Evolutionary conservation across 1,140 invertebrate genomes (phyloP).

Genomic region (Tigriopus japonicus): DNA sequence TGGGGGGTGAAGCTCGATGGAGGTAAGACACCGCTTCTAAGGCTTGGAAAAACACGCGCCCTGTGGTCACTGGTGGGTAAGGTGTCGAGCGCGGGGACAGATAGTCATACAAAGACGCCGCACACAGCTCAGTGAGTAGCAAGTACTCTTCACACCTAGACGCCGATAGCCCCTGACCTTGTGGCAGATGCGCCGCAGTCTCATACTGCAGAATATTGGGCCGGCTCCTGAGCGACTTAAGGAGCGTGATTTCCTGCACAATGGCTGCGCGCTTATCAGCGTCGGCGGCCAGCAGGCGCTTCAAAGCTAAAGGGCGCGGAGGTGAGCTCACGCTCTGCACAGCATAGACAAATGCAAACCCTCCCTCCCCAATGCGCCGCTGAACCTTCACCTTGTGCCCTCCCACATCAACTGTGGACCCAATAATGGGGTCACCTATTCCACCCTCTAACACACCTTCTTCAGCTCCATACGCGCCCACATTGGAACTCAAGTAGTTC

Average conservation of each 20-base stretch:
- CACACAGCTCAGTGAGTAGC: conserved; percentile 34
- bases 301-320: conserved; percentile 9
- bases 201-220: conserved; percentile 34
- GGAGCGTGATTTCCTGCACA: conserved; percentile 31
- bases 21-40: conserved; percentile 76
- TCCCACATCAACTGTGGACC: not conserved
- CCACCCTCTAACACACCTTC: too few relatives aligned
- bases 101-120: conserved; percentile 48
- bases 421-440: not conserved
- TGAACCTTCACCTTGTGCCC: not conserved
- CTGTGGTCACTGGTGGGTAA: conserved; percentile 50
- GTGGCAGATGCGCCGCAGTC: conserved; percentile 24
- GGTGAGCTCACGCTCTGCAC: conserved; percentile 22
- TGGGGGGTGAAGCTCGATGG: conserved; percentile 47
- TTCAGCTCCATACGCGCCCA: too few relatives aligned
- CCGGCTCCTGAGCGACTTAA: conserved; percentile 35
- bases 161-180: conserved; percentile 27
- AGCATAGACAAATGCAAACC: conserved; percentile 16
- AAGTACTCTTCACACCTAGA: conserved; percentile 32
- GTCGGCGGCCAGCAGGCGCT: conserved; percentile 31
- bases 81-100: conserved; percentile 41
- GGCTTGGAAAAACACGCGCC: conserved; percentile 76
- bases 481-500: too few relatives aligned
- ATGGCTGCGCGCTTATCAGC: conserved; percentile 30
- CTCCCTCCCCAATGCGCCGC: conserved; percentile 6